These are phyloP conservation scores for Gallirallus australis DNA, from an alignment of 2,797 vertebrate species.

Conservation along the genomic window DNA sequence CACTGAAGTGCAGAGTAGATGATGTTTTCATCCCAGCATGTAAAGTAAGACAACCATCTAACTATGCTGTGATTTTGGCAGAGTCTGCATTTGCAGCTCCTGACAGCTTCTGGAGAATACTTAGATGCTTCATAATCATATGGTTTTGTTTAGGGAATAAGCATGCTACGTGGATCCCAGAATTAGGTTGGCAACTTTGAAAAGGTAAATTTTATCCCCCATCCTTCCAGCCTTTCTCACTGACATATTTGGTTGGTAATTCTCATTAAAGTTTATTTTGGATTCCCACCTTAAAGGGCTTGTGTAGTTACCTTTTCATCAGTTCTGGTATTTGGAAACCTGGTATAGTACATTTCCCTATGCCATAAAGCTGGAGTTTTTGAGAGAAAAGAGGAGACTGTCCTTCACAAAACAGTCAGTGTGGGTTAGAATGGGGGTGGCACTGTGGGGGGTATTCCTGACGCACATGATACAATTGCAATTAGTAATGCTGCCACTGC, in stretches of 20 bases:
- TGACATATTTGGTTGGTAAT: slow-evolving; percentile 32
- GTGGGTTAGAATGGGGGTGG: not conserved
- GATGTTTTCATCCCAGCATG: not conserved
- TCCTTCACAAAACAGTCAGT: not conserved
- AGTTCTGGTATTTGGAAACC: slow-evolving; percentile 5
- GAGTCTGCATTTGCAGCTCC: not conserved
- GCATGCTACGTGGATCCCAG: not conserved
- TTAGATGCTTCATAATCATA: not conserved
- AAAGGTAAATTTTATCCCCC: not conserved
- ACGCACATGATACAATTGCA: not conserved
- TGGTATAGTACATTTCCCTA: not conserved
- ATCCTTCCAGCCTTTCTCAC: not conserved
- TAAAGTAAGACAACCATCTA: not conserved
- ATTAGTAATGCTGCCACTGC: slow-evolving; percentile 25
- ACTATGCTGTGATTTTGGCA: not conserved
- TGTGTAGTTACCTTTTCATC: slow-evolving; percentile 5
- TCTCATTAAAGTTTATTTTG: slow-evolving; percentile 31
- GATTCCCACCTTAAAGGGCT: slow-evolving; percentile 1
- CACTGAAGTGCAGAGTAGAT: not conserved
- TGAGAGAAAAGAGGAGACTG: not conserved
- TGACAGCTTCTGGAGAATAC: not conserved
- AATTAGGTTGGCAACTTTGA: not conserved
- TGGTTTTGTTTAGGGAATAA: not conserved
- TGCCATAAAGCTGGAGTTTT: not conserved
- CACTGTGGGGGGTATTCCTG: not conserved